These are phyloP conservation scores for Drosophila willistoni DNA, from an alignment of 1,140 invertebrate species.

Conservation along the genomic window DNA sequence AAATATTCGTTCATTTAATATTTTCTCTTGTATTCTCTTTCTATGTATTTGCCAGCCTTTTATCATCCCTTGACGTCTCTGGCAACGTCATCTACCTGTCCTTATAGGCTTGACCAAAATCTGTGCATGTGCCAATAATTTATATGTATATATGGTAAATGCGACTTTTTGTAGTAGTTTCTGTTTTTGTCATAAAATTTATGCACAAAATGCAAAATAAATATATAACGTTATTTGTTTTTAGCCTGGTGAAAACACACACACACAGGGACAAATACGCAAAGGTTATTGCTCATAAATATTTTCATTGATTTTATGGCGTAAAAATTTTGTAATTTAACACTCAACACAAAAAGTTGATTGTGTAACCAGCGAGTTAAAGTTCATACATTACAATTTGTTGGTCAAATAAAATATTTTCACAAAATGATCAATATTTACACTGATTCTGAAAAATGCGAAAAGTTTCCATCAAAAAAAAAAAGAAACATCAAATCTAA, in stretches of 20 bases:
- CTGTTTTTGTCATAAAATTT: constrained; percentile 11
- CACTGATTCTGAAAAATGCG: neutral
- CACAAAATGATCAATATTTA: constrained; percentile 2
- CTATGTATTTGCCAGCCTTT: too few relatives aligned
- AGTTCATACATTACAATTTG: constrained; percentile 1
- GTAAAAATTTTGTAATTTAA: constrained; percentile 12
- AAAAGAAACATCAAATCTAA: constrained; percentile 26
- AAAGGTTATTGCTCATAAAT: constrained; percentile 8
- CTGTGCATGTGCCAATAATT: neutral
- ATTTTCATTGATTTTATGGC: constrained; percentile 14
- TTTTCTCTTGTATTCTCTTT: too few relatives aligned
- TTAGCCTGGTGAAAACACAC: neutral
- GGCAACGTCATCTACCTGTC: neutral
- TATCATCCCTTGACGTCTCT: neutral
- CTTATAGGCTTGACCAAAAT: neutral
- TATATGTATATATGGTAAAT: neutral
- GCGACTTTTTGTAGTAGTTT: neutral
- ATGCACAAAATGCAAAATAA: constrained; percentile 12
- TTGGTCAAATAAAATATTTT: constrained; percentile 1
- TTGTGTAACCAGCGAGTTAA: neutral
- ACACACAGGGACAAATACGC: neutral
- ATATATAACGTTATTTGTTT: constrained; percentile 8
- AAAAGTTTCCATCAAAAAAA: neutral
- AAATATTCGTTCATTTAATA: too few relatives aligned
- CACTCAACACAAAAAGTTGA: neutral